Base-by-base conservation (phyloP, 1,140 invertebrate species). In the Drosophila baimaii region DNA sequence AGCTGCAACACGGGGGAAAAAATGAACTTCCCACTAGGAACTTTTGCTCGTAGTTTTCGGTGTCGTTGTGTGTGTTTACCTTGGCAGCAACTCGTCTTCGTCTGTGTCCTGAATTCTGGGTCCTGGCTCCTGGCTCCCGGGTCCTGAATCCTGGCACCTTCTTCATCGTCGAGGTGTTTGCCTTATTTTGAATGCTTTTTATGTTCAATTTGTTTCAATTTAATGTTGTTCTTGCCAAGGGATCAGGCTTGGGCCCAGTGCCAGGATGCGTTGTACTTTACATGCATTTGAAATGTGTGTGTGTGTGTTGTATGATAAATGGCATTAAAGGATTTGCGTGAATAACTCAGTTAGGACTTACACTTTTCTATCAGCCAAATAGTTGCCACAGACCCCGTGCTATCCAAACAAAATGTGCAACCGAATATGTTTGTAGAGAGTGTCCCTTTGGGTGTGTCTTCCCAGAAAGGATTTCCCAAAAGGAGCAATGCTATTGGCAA, bases 171-270 rank as follows among this genome's bases (percentile, higher is more conserved):
- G 55, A 83, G 84, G 84, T 88, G 85, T 88, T 88, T 88, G 84
- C 80, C 77, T 89, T 88, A 88, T 90, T 88, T 89, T 88, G 84
- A 89, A 88, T 89, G 84, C 77, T 88, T 88, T 88, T 88, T 88
- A 88, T 88, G 84, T 88, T 88, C 84, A 88, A 88, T 88, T 88
- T 88, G 84, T 88, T 88, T 88, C 84, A 89, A 88, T 88, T 88
- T 88, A 88, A 89, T 88, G 80, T 88, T 89, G 85, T 88, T 88
- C 80, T 88, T 71, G 65, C 66, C 65, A 66, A 80, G 79, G 86
- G 83, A 88, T 88, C 83, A 89, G 77, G 66, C 72, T 62, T 37
- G 33, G 27, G 37, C 29, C 56, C 66, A 69, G 64, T 19, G 49
- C 56, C 75, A 74, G 72, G 59, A 57, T 74, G 73, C 84, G 63